Conservation (phyloP, 2,113 vertebrate genomes). For the Hymenochirus boettgeri region DNA sequence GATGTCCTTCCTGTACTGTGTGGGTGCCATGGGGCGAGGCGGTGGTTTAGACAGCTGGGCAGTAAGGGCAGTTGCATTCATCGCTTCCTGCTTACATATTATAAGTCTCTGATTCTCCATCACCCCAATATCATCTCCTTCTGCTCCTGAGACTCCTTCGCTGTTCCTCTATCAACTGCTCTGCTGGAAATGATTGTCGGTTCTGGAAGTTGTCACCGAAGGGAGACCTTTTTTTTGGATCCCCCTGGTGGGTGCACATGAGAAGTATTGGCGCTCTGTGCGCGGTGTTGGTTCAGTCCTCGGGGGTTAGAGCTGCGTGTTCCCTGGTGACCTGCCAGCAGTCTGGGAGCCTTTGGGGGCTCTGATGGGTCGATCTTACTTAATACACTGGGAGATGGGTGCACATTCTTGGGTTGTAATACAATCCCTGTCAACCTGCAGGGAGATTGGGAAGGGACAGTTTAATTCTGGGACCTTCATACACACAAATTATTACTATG, state of each 20-base stretch:
- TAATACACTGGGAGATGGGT: neutral
- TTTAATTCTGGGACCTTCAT: no score
- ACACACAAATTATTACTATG: no score
- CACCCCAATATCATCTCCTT: conserved; percentile 69
- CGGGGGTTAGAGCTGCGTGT: conserved; percentile 45
- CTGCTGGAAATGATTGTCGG: conserved; percentile 68
- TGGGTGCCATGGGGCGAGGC: conserved; percentile 39
- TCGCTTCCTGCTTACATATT: conserved; percentile 55
- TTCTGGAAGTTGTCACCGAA: conserved; percentile 58
- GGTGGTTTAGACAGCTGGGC: conserved; percentile 26
- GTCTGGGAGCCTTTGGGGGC: conserved; percentile 30
- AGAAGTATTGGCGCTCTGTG: neutral
- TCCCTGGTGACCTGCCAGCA: conserved; percentile 62
- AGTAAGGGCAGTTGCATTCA: conserved; percentile 40
- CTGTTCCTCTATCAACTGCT: conserved; percentile 75
- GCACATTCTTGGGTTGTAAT: neutral
- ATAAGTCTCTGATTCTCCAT: conserved; percentile 64
- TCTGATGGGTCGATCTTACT: conserved; percentile 26
- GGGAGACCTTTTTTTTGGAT: conserved; percentile 41
- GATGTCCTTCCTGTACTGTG: conserved; percentile 5
- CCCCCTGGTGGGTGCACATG: conserved; percentile 22
- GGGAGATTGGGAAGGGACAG: neutral
- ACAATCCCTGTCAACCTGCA: neutral
- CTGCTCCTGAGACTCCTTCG: conserved; percentile 78
- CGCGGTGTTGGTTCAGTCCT: conserved; percentile 46